Conservation (phyloP, 2,888 invertebrate genomes). For the Trachelus stipa region DNA sequence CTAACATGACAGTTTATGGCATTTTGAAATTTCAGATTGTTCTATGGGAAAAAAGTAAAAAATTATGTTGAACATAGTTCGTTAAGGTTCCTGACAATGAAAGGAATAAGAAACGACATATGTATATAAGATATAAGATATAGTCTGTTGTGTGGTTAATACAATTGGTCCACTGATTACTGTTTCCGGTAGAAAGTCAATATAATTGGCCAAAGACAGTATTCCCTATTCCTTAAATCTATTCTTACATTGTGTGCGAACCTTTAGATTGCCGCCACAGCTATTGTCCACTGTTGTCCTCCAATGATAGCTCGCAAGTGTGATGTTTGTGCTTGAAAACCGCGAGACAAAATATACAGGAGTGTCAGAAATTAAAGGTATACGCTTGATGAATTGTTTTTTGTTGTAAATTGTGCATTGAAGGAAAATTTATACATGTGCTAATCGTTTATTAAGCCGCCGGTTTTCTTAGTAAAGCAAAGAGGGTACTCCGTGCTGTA, state of each 20-base stretch:
- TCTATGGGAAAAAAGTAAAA: neutral
- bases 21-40: neutral
- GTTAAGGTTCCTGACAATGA: neutral
- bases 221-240: neutral
- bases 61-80: neutral
- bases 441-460: neutral
- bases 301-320: conserved; percentile 17
- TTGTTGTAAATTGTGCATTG: neutral
- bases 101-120: neutral
- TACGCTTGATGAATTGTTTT: neutral
- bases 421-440: neutral
- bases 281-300: conserved; percentile 29
- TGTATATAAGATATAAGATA: neutral
- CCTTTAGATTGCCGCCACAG: conserved; percentile 31
- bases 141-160: neutral
- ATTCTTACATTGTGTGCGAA: neutral
- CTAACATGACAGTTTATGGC: too few species aligned
- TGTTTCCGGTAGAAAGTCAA: neutral
- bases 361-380: conserved; percentile 2
- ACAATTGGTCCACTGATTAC: neutral
- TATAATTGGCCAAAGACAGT: neutral
- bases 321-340: conserved; percentile 8
- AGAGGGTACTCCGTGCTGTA: neutral
- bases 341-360: neutral
- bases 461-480: neutral